A percentile compares a stretch with the other conserved stretches of the same genome.
phyloP scores from a whole-genome alignment of 92 coral and sea anemone species.

The Actinostola sp. region DNA sequence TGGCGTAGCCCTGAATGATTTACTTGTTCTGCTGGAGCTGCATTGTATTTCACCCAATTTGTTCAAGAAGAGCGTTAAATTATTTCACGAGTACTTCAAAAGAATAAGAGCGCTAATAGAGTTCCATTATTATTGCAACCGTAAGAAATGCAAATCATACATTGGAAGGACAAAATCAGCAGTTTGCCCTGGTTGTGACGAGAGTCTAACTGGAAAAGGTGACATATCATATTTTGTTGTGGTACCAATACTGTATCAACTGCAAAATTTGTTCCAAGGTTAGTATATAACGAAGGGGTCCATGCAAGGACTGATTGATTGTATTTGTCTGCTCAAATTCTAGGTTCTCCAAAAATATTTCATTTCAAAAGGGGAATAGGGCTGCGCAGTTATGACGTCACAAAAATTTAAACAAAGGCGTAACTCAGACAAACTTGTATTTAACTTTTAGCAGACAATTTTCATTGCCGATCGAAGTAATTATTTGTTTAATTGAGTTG shows the following conservation, averaged over 20 bases:
- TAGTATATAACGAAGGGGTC: too few species aligned
- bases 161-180: constrained; percentile 28
- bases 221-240: constrained; percentile 27
- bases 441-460: too few species aligned
- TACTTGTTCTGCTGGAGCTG: constrained; percentile 13
- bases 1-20: constrained; percentile 16
- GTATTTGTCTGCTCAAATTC: background rate
- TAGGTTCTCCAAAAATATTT: background rate
- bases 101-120: constrained; percentile 14
- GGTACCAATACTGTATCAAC: constrained; percentile 24
- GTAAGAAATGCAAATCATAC: constrained; percentile 30
- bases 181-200: constrained; percentile 30
- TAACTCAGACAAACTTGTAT: too few species aligned
- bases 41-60: constrained; percentile 23
- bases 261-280: constrained; percentile 24
- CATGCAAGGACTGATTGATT: too few species aligned
- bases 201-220: constrained; percentile 19
- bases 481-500: too few species aligned
- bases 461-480: too few species aligned
- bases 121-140: constrained; percentile 30
- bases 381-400: too few species aligned
- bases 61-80: constrained; percentile 12
- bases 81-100: constrained; percentile 17
- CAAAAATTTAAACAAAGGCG: too few species aligned
- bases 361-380: background rate